phyloP scores from a whole-genome alignment of 2,113 vertebrate genomes.

The Tylochromis polylepis region DNA sequence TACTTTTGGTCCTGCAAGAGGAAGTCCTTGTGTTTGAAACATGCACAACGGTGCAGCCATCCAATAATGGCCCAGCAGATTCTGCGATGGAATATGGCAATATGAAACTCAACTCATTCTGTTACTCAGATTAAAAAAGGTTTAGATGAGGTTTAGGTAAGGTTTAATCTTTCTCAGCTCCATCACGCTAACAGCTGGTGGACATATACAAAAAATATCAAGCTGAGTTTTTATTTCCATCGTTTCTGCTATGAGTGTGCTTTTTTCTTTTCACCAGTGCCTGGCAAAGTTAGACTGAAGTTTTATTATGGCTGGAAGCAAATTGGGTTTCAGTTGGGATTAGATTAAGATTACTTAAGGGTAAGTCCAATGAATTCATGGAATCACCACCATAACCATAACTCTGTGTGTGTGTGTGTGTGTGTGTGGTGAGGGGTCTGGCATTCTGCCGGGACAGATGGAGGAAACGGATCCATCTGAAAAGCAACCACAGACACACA shows the following conservation, averaged over 20 bases:
- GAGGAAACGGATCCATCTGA: conserved; percentile 30
- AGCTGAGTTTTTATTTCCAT: not conserved
- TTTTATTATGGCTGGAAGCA: not conserved
- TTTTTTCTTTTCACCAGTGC: not conserved
- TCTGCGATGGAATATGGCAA: not conserved
- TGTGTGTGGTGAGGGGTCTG: not conserved
- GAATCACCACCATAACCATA: not conserved
- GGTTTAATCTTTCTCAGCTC: too few relatives aligned
- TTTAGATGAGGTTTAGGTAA: not conserved
- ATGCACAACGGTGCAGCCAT: accelerated
- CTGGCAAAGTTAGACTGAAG: not conserved
- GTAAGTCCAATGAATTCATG: not conserved
- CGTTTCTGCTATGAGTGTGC: not conserved
- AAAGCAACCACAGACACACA: not conserved
- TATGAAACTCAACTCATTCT: not conserved
- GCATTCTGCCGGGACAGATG: conserved; percentile 40
- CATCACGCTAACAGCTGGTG: not conserved
- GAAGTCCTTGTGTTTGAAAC: not conserved
- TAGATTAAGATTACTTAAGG: not conserved
- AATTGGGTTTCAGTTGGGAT: not conserved
- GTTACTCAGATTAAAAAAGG: not conserved
- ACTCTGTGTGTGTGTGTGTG: not conserved
- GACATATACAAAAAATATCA: not conserved
- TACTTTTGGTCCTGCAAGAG: not conserved
- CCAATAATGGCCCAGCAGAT: not conserved